Evolutionary conservation across 2,797 vertebrate genomes (phyloP), one percentile per base, ranked within the genome.

Genomic region (Amblyraja radiata): DNA sequence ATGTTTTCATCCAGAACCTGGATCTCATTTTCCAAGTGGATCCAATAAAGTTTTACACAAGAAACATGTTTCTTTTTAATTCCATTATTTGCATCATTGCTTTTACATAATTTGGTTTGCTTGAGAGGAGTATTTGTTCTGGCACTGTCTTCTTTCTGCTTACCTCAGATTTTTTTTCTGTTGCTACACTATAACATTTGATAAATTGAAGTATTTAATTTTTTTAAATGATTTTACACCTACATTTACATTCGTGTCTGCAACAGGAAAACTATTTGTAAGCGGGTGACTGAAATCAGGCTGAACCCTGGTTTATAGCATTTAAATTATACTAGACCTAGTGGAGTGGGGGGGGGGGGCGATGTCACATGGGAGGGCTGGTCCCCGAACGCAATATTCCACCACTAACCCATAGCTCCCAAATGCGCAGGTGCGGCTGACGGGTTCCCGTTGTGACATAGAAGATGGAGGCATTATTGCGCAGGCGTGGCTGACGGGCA

Each of bases 161-260:
- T 54, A 23, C 71, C 32, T 90, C 36, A 54, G 13, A 68, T 39
- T 18, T 23, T 91, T 73, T 91, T 74, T 73, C 32, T 91, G 71
- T 74, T 68, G 39, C 10, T 74, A 11, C 13, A 16, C 39, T 91
- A 18, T 68, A n/a, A 58, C 36, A 91, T 54, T 92, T 25, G 28
- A 74, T 68, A 90, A 90, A 90, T 92, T 8, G 54, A 92, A 92
- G 32, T n/a, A 65, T 65, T 68, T 68, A 32, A 88, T 36, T 80
- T 21, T 2, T n/a, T n/a, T n/a, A n/a, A 86, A 63, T 13, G 46
- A 46, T 84, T 25, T 65, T 18, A 88, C 13, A 88, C 84, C 65
- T 2, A 46, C 32, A n/a, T 76, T 92, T 25, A 76, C 39, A 92
- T 73, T 76, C 76, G 23, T 91, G 71, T 28, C 39, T n/a, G 4